These are phyloP conservation scores for Apocrypta bakeri DNA, from an alignment of 1,140 invertebrate species.

Conservation along the genomic window DNA sequence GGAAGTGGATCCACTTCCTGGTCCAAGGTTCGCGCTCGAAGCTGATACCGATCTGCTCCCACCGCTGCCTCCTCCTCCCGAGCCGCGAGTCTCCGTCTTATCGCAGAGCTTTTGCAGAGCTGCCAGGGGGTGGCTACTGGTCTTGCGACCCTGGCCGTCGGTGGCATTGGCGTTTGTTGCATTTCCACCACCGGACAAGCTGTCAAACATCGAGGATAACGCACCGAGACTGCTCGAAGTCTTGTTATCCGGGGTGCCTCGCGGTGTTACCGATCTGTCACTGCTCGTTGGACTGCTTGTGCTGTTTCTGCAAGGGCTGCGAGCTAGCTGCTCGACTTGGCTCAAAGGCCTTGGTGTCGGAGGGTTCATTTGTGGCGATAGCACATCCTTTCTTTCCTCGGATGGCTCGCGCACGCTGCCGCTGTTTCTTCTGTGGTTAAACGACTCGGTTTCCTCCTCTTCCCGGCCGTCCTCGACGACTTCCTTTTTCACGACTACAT, in stretches of 20 bases:
- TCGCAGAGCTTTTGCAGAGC: conserved; percentile 96
- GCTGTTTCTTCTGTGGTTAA: conserved; percentile 61
- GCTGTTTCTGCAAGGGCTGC: conserved; percentile 78
- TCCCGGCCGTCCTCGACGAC: conserved; percentile 67
- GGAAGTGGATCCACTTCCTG: conserved; percentile 56
- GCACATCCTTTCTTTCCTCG: conserved; percentile 68
- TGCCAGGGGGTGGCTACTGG: conserved; percentile 90
- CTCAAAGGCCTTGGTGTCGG: conserved; percentile 69
- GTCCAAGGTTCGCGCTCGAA: conserved; percentile 51
- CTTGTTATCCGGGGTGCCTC: conserved; percentile 82
- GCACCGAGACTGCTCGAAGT: conserved; percentile 85
- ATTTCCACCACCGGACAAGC: conserved; percentile 78
- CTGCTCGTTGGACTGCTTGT: conserved; percentile 82
- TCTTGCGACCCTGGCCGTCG: conserved; percentile 77
- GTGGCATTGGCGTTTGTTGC: conserved; percentile 68
- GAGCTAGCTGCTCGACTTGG: conserved; percentile 66
- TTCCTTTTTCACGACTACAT: conserved; percentile 71
- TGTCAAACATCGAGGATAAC: conserved; percentile 93
- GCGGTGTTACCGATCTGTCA: conserved; percentile 82
- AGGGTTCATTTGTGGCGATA: conserved; percentile 77
- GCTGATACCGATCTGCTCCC: conserved; percentile 58
- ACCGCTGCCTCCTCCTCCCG: conserved; percentile 51
- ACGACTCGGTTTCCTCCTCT: conserved; percentile 66
- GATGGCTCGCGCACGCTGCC: conserved; percentile 64
- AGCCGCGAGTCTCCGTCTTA: conserved; percentile 86